Evolutionary conservation across 2,113 vertebrate genomes (phyloP).

Genomic region (Scalopus aquaticus): DNA sequence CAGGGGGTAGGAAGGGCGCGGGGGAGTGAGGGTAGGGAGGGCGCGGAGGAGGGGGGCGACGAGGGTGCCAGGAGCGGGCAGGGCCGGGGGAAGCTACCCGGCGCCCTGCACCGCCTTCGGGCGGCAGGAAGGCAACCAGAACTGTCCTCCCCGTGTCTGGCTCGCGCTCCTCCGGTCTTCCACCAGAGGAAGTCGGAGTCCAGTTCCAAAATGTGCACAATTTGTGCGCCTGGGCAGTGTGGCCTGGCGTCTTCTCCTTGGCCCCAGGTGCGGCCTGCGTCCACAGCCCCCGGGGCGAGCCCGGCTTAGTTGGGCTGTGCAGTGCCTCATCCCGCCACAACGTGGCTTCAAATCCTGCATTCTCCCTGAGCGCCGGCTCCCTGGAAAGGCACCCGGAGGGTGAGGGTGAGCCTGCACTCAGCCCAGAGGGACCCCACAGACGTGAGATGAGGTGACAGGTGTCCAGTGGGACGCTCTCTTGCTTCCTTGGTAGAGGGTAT

Average conservation of each 20-base stretch:
- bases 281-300: not conserved
- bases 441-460: rapidly evolving
- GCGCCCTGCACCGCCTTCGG: not conserved
- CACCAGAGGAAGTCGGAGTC: not conserved
- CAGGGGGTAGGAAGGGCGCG: rapidly evolving
- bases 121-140: too few species aligned
- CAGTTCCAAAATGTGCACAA: rapidly evolving
- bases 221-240: rapidly evolving
- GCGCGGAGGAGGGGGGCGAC: too few species aligned
- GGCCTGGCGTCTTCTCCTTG: rapidly evolving
- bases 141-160: rapidly evolving
- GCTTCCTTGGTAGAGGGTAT: not conserved
- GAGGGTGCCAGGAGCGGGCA: too few species aligned
- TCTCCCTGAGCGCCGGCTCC: not conserved
- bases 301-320: not conserved
- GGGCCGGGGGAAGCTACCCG: not conserved
- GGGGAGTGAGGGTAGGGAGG: too few species aligned
- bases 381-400: not conserved
- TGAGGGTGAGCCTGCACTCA: rapidly evolving
- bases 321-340: not conserved
- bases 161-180: rapidly evolving
- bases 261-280: not conserved
- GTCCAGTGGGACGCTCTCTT: not conserved
- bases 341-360: not conserved
- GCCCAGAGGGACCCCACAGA: not conserved